Conservation (phyloP, 2,113 vertebrate species). For the Cisticola juncidis region DNA sequence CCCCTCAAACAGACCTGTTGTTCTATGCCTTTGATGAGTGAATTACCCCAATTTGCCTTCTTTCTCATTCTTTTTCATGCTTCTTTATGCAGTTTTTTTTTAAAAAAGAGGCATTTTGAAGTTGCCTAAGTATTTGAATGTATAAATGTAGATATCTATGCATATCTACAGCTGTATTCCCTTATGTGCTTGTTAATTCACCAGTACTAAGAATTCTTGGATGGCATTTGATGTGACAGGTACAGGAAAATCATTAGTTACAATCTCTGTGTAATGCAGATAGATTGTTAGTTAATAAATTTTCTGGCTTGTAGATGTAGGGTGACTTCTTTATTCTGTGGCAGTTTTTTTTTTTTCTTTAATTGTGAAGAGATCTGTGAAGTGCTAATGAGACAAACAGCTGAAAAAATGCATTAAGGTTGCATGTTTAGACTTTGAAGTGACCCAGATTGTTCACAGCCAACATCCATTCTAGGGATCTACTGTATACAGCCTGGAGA, state of each 20-base stretch:
- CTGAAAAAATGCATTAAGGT: slow-evolving; percentile 11
- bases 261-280: background rate
- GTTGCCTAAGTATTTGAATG: background rate
- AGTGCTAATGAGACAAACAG: slow-evolving; percentile 38
- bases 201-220: background rate
- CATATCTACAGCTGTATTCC: background rate
- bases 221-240: background rate
- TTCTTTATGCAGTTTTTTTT: background rate
- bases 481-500: background rate
- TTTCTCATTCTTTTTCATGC: background rate
- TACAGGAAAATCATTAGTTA: slow-evolving; percentile 29
- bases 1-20: background rate
- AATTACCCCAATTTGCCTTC: background rate
- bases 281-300: slow-evolving; percentile 30
- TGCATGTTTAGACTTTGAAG: background rate
- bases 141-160: background rate
- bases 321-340: background rate
- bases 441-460: background rate
- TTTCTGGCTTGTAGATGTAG: background rate
- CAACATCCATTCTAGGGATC: background rate
- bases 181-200: slow-evolving; percentile 33
- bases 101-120: background rate
- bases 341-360: background rate
- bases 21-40: background rate
- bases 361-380: background rate